These are phyloP conservation scores for Poecilobothrus nobilitatus DNA, from an alignment of 2,888 invertebrate genomes.

Conservation along the genomic window DNA sequence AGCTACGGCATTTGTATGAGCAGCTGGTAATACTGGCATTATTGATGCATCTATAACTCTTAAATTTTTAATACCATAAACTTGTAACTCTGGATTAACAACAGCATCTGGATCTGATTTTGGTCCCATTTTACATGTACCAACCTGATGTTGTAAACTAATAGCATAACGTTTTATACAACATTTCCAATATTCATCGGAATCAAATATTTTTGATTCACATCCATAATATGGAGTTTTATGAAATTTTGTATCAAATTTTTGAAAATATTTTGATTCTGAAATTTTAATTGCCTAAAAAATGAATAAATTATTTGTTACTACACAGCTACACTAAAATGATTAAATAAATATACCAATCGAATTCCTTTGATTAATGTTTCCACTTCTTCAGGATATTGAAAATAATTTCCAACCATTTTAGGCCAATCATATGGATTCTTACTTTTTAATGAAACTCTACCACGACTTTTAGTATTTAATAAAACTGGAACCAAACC, in stretches of 20 bases:
- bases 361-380: slow-evolving; percentile 38
- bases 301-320: background rate
- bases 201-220: slow-evolving; percentile 27
- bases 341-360: slow-evolving; percentile 17
- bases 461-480: slow-evolving; percentile 43
- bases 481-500: slow-evolving; percentile 33
- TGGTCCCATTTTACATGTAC: slow-evolving; percentile 67
- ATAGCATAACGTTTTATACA: slow-evolving; percentile 55
- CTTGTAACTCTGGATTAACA: slow-evolving; percentile 56
- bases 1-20: slow-evolving; percentile 74
- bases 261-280: slow-evolving; percentile 47
- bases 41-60: slow-evolving; percentile 68
- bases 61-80: slow-evolving; percentile 54
- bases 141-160: slow-evolving; percentile 60
- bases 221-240: slow-evolving; percentile 54
- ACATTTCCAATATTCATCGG: slow-evolving; percentile 56
- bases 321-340: no score
- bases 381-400: slow-evolving; percentile 43
- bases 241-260: slow-evolving; percentile 48
- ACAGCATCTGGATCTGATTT: slow-evolving; percentile 52
- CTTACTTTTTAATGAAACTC: slow-evolving; percentile 45
- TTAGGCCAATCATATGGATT: slow-evolving; percentile 48
- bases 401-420: slow-evolving; percentile 52
- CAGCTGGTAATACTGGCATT: slow-evolving; percentile 67
- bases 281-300: slow-evolving; percentile 51